phyloP scores from a whole-genome alignment of 2,113 vertebrate genomes.

The Polyodon spathula region DNA sequence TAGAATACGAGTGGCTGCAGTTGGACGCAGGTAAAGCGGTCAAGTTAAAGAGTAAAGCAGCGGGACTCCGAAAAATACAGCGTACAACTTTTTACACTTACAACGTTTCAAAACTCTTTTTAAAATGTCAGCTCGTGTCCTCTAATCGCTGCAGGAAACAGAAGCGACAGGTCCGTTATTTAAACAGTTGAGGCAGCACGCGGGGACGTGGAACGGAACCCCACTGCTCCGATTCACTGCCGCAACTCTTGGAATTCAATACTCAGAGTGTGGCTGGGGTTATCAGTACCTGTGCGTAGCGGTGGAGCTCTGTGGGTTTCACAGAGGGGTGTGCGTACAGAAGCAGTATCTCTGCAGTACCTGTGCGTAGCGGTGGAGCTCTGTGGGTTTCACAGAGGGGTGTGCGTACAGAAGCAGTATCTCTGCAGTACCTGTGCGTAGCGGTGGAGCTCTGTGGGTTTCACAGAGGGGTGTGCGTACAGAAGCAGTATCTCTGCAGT shows the following conservation, averaged over 20 bases:
- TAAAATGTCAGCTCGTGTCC: too few species aligned
- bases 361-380: conserved; percentile 86
- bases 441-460: conserved; percentile 77
- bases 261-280: neutral
- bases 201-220: too few species aligned
- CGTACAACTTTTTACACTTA: too few species aligned
- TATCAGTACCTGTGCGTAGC: conserved; percentile 79
- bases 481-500: conserved; percentile 66
- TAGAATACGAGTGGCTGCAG: too few species aligned
- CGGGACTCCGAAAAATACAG: too few species aligned
- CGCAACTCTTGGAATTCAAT: neutral
- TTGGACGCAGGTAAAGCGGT: too few species aligned
- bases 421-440: conserved; percentile 71
- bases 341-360: conserved; percentile 46
- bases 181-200: too few species aligned
- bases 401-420: conserved; percentile 68
- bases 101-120: too few species aligned
- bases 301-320: conserved; percentile 79
- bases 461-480: conserved; percentile 80
- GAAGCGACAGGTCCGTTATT: too few species aligned
- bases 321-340: conserved; percentile 82
- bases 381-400: conserved; percentile 79
- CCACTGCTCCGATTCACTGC: too few species aligned
- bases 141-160: too few species aligned
- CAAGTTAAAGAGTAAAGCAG: too few species aligned